Base-by-base conservation (phyloP, 2,797 vertebrate genomes). In the Eremophila alpestris region DNA sequence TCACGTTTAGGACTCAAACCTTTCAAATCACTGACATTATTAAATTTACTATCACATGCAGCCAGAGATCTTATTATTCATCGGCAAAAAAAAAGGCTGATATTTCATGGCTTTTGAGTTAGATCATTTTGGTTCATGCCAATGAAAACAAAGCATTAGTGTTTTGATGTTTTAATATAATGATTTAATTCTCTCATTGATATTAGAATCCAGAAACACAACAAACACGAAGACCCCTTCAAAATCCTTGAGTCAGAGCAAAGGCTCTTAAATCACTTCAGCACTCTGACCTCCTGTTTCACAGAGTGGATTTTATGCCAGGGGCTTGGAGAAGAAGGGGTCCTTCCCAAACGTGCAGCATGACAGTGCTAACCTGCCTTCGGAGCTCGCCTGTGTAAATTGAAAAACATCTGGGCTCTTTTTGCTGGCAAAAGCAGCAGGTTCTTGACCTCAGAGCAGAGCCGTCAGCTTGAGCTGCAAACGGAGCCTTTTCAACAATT, bases 131-230 rank as follows among this genome's bases (percentile, higher is more conserved):
- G 93, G 79, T 89, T 65, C 79, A 43, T 97, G 98, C 98, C 98
- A 98, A 98, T 63, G 95, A 97, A 98, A 98, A 97, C 97, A 98
- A 97, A 98, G 97, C 96, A 97, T 97, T 98, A 97, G 97, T 95
- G 96, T 97, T 97, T 97, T 97, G 91, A 69, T 97, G 98, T 98
- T 98, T 98, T 97, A 97, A 96, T 97, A 95, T 97, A 97, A 98
- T 98, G 97, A 98, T 98, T 98, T 98, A 98, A 98, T 98, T 98
- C 97, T 96, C 95, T 97, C 97, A 97, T 97, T 98, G 97, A 98
- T 98, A 97, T 97, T 93, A 97, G 95, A 94, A 96, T 95, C 94
- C 97, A 97, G 96, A 96, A 97, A 96, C 96, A 97, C 97, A 97
- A 97, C 97, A 96, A 97, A 97, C 83, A 65, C 26, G 54, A 95